These are phyloP conservation scores for Eubasilissa regina DNA, from an alignment of 1,140 invertebrate species.

Conservation along the genomic window DNA sequence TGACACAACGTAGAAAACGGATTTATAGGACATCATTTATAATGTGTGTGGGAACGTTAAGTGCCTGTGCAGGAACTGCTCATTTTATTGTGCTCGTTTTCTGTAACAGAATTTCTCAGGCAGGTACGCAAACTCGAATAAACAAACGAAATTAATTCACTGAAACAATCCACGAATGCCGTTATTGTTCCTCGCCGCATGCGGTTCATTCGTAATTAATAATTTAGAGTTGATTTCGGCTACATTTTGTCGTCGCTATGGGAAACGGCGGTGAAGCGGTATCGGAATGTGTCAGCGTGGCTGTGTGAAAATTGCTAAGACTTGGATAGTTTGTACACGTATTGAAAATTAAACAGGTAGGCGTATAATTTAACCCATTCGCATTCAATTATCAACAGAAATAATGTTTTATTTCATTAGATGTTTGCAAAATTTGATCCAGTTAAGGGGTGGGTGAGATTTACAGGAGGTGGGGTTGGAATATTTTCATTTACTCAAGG, in stretches of 20 bases:
- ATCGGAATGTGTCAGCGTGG: neutral
- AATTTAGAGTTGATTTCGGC: slow-evolving; percentile 27
- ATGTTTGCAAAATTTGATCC: no score
- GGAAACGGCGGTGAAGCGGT: neutral
- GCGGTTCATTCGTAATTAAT: slow-evolving; percentile 33
- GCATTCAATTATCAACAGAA: no score
- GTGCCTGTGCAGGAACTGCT: neutral
- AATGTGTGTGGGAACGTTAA: slow-evolving; percentile 26
- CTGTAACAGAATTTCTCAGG: neutral
- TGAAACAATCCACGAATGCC: slow-evolving; percentile 16
- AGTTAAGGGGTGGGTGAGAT: no score
- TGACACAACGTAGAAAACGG: slow-evolving; percentile 5
- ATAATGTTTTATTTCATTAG: no score
- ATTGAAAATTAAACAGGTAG: no score
- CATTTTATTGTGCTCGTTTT: neutral
- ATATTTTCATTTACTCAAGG: no score
- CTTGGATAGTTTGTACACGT: no score
- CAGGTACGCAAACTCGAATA: slow-evolving; percentile 25
- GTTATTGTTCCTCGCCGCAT: slow-evolving; percentile 22
- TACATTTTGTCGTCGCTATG: neutral
- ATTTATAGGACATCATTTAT: slow-evolving; percentile 36
- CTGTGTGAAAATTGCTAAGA: no score
- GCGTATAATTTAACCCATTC: no score
- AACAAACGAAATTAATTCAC: slow-evolving; percentile 34
- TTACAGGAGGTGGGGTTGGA: no score